Evolutionary conservation across 2,797 vertebrate genomes (phyloP).

Genomic region (Onychomys leucogaster): DNA sequence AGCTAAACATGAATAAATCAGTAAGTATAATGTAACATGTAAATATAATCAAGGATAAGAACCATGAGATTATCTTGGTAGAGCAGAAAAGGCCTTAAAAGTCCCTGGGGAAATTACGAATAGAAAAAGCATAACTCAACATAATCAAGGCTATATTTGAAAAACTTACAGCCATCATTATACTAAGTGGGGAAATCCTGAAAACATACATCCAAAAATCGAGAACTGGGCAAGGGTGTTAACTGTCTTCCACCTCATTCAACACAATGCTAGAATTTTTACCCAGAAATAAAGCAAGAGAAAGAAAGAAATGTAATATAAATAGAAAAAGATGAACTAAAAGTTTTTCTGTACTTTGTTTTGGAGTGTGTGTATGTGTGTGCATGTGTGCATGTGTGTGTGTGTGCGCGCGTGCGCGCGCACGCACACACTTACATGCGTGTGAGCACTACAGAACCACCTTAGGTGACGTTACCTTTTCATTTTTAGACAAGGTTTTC

Average conservation of each 20-base stretch:
- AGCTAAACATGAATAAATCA: background rate
- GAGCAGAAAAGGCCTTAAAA: background rate
- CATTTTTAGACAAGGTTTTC: background rate
- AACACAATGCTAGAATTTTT: background rate
- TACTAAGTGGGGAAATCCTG: background rate
- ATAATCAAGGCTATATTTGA: background rate
- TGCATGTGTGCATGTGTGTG: background rate
- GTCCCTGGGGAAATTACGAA: background rate
- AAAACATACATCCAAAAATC: background rate
- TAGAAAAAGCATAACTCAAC: background rate
- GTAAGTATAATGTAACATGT: background rate
- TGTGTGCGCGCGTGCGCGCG: no score
- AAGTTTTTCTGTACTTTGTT: background rate
- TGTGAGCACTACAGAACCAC: background rate
- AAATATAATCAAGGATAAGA: constrained; percentile 17
- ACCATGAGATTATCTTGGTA: background rate
- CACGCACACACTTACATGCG: background rate
- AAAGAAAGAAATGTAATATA: background rate
- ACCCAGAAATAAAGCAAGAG: background rate
- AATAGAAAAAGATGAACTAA: background rate
- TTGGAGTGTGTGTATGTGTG: no score
- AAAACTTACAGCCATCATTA: background rate
- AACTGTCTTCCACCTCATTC: background rate
- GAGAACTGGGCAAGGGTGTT: background rate
- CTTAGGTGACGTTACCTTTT: background rate